Evolutionary conservation across 53 echinoderm and acorn worm species (phyloP).

Genomic region (Astropecten irregularis): DNA sequence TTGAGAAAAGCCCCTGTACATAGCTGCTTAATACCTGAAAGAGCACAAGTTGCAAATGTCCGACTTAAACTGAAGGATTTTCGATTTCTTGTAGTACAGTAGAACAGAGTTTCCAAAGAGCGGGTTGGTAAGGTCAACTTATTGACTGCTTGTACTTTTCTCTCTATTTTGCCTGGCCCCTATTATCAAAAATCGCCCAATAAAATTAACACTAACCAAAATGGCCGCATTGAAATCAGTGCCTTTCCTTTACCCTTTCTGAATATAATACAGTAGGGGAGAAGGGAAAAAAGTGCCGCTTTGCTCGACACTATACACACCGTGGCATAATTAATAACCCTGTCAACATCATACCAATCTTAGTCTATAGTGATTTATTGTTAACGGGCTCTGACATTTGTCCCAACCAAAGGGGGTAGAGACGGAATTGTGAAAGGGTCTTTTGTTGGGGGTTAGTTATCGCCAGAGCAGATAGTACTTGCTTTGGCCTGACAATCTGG

Average conservation of each 20-base stretch:
- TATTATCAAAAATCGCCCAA: slow-evolving; percentile 24
- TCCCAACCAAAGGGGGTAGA: slow-evolving; percentile 32
- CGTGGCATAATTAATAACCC: slow-evolving; percentile 36
- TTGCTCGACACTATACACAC: neutral
- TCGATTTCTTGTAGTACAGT: neutral
- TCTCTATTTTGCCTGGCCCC: neutral
- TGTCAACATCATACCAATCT: slow-evolving; percentile 33
- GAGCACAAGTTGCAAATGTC: slow-evolving; percentile 3
- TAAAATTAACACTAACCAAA: slow-evolving; percentile 46
- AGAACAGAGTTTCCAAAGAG: neutral
- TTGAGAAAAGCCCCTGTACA: neutral
- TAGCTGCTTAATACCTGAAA: slow-evolving; percentile 6
- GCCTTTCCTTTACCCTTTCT: neutral
- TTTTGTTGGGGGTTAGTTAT: slow-evolving; percentile 52
- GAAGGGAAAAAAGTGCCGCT: neutral
- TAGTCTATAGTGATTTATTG: slow-evolving; percentile 16
- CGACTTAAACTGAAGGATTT: slow-evolving; percentile 7
- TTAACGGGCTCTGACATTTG: slow-evolving; percentile 51
- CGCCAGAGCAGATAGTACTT: slow-evolving; percentile 28
- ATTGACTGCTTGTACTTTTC: slow-evolving; percentile 6
- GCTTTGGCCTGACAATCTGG: neutral
- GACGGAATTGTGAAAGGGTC: slow-evolving; percentile 12
- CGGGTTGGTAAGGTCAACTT: slow-evolving; percentile 39
- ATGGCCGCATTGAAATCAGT: neutral
- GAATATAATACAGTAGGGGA: neutral